Evolutionary conservation across 2,888 invertebrate genomes (phyloP), one percentile per base, ranked within the genome.

Genomic region (Chouioia cunea): DNA sequence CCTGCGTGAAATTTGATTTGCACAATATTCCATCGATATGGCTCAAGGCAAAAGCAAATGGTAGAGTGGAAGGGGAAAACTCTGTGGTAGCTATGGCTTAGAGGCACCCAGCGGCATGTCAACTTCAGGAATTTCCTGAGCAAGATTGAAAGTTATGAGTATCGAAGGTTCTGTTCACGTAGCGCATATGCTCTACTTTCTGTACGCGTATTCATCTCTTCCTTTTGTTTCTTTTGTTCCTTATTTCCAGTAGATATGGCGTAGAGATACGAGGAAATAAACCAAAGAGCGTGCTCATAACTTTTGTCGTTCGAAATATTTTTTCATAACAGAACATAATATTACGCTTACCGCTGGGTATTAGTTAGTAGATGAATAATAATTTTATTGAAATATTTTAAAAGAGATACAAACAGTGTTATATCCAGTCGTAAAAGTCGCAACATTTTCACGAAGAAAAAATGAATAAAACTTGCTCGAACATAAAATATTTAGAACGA

Each of bases 71-170:
- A 6, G 27, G 6, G 12, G 12, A 10, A 36, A 36, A 36, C 36
- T 3, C 36, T 10, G 10, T 36, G 6, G 6, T 36, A 12, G 36
- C 12, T 36, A 36, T 6, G 10, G 36, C 18, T 54, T 36, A 59
- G 46, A 66, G 58, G 46, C 59, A 18, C 15, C 4, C 46, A 3
- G 43, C 50, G 58, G 47, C 59, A 47, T 54, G 60, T 62, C 54
- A 48, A 47, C 36, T 60, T 36, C 47, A 20, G 53, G 20, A 60
- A 53, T 67, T 36, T 67, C 54, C 53, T 27, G 15, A 36, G 27
- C 27, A 27, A 60, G 54, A 67, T 67, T 47, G 54, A 60, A 67
- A 56, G 54, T 62, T 60, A 54, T 48, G 54, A 60, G 60, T 36
- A 60, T 60, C 67, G 48, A 48, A 18, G 60, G 20, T 47, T 48